These are phyloP conservation scores for Burhinus bistriatus DNA, from an alignment of 2,113 vertebrate species.

Conservation along the genomic window DNA sequence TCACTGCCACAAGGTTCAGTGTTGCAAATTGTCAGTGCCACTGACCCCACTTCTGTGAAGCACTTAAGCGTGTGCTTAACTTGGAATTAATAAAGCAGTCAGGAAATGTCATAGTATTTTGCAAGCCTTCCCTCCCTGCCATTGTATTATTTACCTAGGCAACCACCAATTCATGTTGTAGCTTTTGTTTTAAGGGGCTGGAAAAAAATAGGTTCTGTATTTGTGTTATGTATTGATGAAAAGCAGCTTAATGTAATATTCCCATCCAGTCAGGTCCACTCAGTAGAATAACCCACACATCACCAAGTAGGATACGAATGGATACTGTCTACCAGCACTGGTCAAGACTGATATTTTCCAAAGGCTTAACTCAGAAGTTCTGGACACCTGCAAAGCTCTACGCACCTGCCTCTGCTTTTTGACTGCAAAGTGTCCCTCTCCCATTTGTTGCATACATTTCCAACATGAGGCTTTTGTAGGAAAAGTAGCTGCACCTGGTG, in stretches of 20 bases:
- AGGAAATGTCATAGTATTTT: conserved; percentile 16
- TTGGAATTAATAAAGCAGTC: conserved; percentile 49
- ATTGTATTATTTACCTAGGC: not conserved
- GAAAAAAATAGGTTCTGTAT: not conserved
- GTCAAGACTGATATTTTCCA: not conserved
- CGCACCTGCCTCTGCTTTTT: not conserved
- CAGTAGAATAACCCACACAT: not conserved
- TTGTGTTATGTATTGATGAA: not conserved
- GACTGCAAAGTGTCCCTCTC: not conserved
- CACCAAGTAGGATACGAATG: not conserved
- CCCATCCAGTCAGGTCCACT: not conserved
- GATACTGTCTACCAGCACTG: not conserved
- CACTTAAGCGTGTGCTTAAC: conserved; percentile 46
- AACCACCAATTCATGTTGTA: not conserved
- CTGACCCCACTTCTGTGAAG: conserved; percentile 56
- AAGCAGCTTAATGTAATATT: not conserved
- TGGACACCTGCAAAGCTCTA: not conserved
- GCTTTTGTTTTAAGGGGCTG: not conserved
- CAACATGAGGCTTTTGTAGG: fast-evolving
- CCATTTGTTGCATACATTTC: not conserved
- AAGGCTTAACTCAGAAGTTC: not conserved
- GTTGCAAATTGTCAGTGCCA: conserved; percentile 50
- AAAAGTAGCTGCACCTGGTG: not conserved
- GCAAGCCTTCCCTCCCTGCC: not conserved
- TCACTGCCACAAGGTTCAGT: conserved; percentile 35